Evolutionary conservation across 1,140 invertebrate genomes (phyloP).

Genomic region (Matsumurasca onukii): DNA sequence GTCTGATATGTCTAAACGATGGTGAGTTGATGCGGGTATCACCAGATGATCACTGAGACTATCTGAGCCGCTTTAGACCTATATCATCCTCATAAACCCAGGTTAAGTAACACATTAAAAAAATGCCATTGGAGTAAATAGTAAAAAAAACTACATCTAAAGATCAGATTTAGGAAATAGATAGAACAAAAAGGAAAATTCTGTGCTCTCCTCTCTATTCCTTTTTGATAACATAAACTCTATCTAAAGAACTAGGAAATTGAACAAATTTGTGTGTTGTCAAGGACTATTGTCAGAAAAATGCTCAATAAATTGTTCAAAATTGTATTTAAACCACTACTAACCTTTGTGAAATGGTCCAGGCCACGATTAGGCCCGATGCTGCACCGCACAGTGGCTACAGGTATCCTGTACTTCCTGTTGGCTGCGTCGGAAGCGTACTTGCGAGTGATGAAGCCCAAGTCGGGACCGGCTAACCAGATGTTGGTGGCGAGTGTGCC

Average conservation of each 20-base stretch:
- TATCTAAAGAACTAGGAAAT: background rate
- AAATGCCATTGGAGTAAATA: too few relatives aligned
- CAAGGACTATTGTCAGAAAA: too few relatives aligned
- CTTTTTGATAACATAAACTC: too few relatives aligned
- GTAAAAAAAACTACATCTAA: too few relatives aligned
- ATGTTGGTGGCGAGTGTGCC: slow-evolving; percentile 72
- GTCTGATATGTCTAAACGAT: too few relatives aligned
- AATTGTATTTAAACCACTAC: background rate
- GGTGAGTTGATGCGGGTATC: too few relatives aligned
- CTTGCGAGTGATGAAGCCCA: slow-evolving; percentile 69
- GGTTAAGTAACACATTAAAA: too few relatives aligned
- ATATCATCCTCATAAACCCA: too few relatives aligned
- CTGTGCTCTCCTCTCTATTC: background rate
- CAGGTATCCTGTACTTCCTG: slow-evolving; percentile 79
- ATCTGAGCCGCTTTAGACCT: too few relatives aligned
- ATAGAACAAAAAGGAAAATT: background rate
- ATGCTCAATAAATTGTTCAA: background rate
- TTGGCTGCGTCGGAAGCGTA: slow-evolving; percentile 81
- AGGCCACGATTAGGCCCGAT: slow-evolving; percentile 84
- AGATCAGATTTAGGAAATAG: too few relatives aligned
- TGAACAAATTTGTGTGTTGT: background rate
- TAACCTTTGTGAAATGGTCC: slow-evolving; percentile 7
- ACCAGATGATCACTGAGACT: too few relatives aligned
- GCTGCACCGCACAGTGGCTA: slow-evolving; percentile 80
- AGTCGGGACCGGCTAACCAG: slow-evolving; percentile 63